phyloP scores from a whole-genome alignment of 2,113 vertebrate species.

The Bufo bufo region DNA sequence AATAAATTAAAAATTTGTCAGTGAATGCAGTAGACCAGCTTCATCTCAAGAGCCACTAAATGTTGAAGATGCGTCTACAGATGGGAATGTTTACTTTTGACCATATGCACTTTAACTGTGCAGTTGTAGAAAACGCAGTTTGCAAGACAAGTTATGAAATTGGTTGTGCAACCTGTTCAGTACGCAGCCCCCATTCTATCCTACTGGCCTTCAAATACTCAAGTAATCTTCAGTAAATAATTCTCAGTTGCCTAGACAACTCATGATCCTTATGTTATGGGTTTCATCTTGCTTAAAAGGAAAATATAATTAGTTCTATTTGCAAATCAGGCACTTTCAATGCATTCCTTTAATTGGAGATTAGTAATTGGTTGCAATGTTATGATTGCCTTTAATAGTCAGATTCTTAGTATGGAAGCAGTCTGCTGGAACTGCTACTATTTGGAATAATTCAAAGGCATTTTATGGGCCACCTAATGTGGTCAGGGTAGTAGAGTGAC shows the following conservation, averaged over 20 bases:
- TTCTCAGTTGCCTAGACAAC: slow-evolving; percentile 27
- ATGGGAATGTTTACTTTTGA: no score
- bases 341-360: not conserved
- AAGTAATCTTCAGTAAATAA: slow-evolving; percentile 3
- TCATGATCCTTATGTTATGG: not conserved
- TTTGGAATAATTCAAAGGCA: no score
- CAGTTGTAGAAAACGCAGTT: not conserved
- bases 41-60: no score
- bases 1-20: no score
- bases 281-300: not conserved
- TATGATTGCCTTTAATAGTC: not conserved
- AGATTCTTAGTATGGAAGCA: no score
- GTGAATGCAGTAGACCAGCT: no score
- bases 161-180: not conserved
- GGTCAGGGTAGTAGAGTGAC: no score
- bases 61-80: no score
- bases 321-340: not conserved
- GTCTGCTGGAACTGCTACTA: no score
- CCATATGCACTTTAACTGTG: not conserved
- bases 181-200: not conserved
- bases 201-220: not conserved
- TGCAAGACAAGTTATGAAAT: not conserved
- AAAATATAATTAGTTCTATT: not conserved
- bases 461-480: no score
- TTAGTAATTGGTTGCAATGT: not conserved